A percentile compares a stretch with the other conserved stretches of the same genome.
phyloP scores from a whole-genome alignment of 2,113 vertebrate species.

The Myiozetetes cayanensis region DNA sequence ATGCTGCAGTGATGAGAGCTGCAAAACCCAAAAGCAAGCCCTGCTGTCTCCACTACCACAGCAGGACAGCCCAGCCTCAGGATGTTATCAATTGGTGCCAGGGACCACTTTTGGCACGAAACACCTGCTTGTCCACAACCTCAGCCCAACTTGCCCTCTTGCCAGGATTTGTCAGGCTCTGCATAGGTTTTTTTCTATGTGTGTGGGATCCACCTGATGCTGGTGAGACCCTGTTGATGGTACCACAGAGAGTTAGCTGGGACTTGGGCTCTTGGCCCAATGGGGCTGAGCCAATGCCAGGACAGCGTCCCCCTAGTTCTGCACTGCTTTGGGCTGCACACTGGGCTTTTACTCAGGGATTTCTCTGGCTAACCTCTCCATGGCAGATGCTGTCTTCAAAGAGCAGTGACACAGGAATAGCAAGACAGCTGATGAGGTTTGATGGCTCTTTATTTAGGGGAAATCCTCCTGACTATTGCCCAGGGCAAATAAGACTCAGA shows the following conservation, averaged over 20 bases:
- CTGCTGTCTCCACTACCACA: rapidly evolving
- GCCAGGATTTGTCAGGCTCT: neutral
- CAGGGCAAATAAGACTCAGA: slow-evolving; percentile 30
- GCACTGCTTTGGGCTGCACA: neutral
- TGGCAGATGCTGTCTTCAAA: slow-evolving; percentile 11
- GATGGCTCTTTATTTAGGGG: slow-evolving; percentile 7
- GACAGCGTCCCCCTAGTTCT: rapidly evolving
- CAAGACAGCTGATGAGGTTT: slow-evolving; percentile 34
- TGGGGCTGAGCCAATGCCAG: neutral
- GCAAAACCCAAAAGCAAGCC: neutral
- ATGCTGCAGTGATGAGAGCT: neutral
- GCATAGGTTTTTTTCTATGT: rapidly evolving
- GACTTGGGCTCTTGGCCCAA: neutral
- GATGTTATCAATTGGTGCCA: neutral
- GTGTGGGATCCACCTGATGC: neutral
- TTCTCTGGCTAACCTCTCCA: neutral
- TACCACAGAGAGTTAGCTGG: neutral
- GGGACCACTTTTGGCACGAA: neutral
- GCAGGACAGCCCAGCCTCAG: neutral
- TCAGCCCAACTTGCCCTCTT: neutral
- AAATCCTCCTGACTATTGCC: slow-evolving; percentile 19
- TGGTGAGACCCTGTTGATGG: neutral
- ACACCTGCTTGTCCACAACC: neutral
- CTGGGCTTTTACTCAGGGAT: neutral
- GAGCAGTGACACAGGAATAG: neutral